Evolutionary conservation across 2,797 vertebrate species (phyloP).

Genomic region (Sorex maritimensis): DNA sequence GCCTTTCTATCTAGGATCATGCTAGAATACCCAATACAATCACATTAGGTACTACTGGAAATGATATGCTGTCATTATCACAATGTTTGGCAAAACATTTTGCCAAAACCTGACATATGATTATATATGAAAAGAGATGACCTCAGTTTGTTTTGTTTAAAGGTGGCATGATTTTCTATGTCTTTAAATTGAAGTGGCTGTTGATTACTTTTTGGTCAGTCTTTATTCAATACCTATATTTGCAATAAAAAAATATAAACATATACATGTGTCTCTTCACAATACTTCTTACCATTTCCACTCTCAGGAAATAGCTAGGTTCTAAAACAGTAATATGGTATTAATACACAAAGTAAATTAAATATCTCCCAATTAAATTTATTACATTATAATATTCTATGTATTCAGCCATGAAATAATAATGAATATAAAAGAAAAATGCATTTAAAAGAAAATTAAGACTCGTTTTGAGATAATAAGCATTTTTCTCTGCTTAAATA

Average conservation of each 20-base stretch:
- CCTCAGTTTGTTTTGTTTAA: not conserved
- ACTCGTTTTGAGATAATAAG: slow-evolving; percentile 66
- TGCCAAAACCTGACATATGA: not conserved
- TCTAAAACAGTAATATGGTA: not conserved
- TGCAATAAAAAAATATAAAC: not conserved
- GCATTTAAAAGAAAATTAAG: slow-evolving; percentile 74
- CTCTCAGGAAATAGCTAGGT: not conserved
- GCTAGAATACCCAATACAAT: not conserved
- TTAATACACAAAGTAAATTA: not conserved
- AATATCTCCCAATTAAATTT: not conserved
- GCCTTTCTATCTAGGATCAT: not conserved
- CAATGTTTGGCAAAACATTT: not conserved
- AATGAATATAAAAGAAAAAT: not conserved
- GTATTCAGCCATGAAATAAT: not conserved
- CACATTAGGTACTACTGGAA: not conserved
- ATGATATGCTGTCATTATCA: not conserved
- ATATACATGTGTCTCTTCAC: not conserved
- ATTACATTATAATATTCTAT: not conserved
- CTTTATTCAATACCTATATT: not conserved
- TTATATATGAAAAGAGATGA: not conserved
- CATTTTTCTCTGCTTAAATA: slow-evolving; percentile 66
- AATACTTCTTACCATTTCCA: not conserved
- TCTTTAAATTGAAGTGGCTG: not conserved
- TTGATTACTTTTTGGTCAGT: not conserved
- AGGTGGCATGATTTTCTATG: not conserved